These are phyloP conservation scores for Mythimna albipuncta DNA, from an alignment of 2,888 invertebrate species.

Conservation along the genomic window DNA sequence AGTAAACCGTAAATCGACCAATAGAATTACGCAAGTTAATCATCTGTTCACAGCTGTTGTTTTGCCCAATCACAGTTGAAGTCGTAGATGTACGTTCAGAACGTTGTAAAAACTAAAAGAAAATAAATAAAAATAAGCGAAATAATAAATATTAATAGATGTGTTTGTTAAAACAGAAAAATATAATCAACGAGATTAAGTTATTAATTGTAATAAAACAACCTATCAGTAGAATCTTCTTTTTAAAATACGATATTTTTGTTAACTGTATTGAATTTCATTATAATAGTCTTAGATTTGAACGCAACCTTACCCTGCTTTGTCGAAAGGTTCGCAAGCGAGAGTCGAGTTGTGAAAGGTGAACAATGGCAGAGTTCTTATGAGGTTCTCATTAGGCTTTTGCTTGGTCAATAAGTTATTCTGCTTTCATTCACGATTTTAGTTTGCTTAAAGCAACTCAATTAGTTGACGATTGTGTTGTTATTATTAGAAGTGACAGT, in stretches of 20 bases:
- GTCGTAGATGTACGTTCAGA: slow-evolving; percentile 51
- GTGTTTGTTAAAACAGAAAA: neutral
- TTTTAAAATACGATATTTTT: neutral
- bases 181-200: neutral
- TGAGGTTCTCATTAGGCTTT: slow-evolving; percentile 76
- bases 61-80: slow-evolving; percentile 62
- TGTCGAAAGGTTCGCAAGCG: slow-evolving; percentile 43
- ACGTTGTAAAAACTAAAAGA: slow-evolving; percentile 16
- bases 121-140: too few species aligned
- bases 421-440: slow-evolving; percentile 64
- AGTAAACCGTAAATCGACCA: slow-evolving; percentile 53
- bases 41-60: slow-evolving; percentile 74
- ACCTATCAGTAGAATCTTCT: neutral
- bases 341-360: slow-evolving; percentile 74
- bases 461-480: slow-evolving; percentile 55
- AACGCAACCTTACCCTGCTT: slow-evolving; percentile 40
- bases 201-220: neutral
- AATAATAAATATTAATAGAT: neutral
- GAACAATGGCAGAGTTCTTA: slow-evolving; percentile 71
- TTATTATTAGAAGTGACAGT: slow-evolving; percentile 62
- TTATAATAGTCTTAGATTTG: slow-evolving; percentile 4
- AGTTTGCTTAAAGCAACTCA: slow-evolving; percentile 66
- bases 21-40: slow-evolving; percentile 58
- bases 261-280: neutral
- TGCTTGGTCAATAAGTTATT: slow-evolving; percentile 75